Percentiles rank a stretch among this genome's conserved stretches.
Evolutionary conservation across 2,888 invertebrate species (phyloP).

Genomic region (Cetonia aurata): DNA sequence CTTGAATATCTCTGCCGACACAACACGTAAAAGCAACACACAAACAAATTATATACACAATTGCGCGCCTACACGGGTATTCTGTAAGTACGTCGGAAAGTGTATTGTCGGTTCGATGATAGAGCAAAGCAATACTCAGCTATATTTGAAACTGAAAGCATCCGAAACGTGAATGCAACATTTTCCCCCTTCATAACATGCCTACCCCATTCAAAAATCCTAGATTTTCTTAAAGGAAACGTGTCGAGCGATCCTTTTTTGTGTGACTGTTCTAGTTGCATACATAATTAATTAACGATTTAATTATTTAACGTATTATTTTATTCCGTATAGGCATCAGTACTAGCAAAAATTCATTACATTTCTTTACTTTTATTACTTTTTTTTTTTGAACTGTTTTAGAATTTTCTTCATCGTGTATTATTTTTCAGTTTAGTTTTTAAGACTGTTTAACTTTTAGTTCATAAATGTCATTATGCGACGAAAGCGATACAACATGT

Average conservation of each 20-base stretch:
- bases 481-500: conserved; percentile 26
- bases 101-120: conserved; percentile 14
- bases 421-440: conserved; percentile 37
- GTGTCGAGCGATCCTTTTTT: conserved; percentile 12
- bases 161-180: conserved; percentile 20
- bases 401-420: conserved; percentile 22
- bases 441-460: conserved; percentile 43
- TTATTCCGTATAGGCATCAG: conserved; percentile 40
- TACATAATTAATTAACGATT: conserved; percentile 33
- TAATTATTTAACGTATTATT: conserved; percentile 26
- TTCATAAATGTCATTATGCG: conserved; percentile 29
- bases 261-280: conserved; percentile 27
- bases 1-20: conserved; percentile 31
- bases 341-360: conserved; percentile 33
- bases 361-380: conserved; percentile 12
- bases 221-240: conserved; percentile 20
- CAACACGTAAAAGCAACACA: conserved; percentile 18
- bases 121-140: conserved; percentile 30
- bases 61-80: conserved; percentile 27
- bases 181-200: conserved; percentile 19
- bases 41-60: conserved; percentile 13
- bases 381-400: conserved; percentile 9
- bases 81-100: conserved; percentile 1
- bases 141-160: conserved; percentile 8
- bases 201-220: conserved; percentile 6